A percentile compares a stretch with the other conserved stretches of the same genome.
Evolutionary conservation across 2,113 vertebrate species (phyloP).

Genomic region (Tympanuchus pallidicinctus): DNA sequence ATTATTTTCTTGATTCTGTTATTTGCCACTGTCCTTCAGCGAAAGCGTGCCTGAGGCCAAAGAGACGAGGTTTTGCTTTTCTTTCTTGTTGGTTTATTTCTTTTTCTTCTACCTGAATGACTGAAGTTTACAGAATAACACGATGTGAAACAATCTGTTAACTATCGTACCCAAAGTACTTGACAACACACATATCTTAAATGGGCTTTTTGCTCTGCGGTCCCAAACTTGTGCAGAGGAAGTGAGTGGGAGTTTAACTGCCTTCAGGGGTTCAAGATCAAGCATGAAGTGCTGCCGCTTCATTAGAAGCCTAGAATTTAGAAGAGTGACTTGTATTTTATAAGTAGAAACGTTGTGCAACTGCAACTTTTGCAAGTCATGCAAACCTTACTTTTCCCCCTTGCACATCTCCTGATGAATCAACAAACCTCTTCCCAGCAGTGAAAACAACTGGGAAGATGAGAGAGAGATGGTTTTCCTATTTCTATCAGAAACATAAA

Average conservation of each 20-base stretch:
- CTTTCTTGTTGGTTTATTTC: not conserved
- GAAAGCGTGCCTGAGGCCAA: not conserved
- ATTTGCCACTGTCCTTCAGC: not conserved
- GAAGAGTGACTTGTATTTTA: not conserved
- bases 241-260: not conserved
- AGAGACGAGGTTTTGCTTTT: not conserved
- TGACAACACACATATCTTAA: not conserved
- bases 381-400: not conserved
- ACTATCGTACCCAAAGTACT: not conserved
- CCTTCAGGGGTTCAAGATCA: not conserved
- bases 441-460: not conserved
- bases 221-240: not conserved
- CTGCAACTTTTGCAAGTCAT: not conserved
- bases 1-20: not conserved
- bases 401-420: not conserved
- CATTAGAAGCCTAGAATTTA: not conserved
- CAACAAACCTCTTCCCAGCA: not conserved
- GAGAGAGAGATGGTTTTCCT: not conserved
- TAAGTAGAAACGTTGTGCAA: not conserved
- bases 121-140: not conserved
- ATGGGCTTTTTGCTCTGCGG: not conserved
- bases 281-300: not conserved
- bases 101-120: not conserved
- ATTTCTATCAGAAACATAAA: not conserved
- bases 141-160: not conserved